Conservation (phyloP, 2,113 vertebrate genomes). For the Abramis brama region DNA sequence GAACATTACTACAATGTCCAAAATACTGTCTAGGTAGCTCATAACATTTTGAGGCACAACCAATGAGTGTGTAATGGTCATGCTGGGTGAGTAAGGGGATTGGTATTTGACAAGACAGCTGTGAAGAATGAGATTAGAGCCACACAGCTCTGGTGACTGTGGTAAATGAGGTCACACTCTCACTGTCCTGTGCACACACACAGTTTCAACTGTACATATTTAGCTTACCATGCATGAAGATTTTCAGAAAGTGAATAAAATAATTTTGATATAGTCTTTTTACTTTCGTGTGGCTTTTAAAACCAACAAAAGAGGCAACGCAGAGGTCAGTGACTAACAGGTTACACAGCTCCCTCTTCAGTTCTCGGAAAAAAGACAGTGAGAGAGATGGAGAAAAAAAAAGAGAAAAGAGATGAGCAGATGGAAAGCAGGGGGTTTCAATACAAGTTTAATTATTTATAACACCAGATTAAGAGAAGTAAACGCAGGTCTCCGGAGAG, state of each 20-base stretch:
- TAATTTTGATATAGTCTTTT: neutral
- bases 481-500: constrained; percentile 73
- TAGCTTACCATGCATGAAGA: neutral
- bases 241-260: neutral
- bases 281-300: neutral
- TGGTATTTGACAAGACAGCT: constrained; percentile 52
- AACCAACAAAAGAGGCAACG: neutral
- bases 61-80: constrained; percentile 39
- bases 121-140: constrained; percentile 65
- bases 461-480: constrained; percentile 76
- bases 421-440: constrained; percentile 49
- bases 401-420: neutral
- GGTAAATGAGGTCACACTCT: constrained; percentile 54
- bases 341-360: constrained; percentile 8
- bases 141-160: constrained; percentile 55
- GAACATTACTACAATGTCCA: neutral
- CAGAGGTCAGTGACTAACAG: constrained; percentile 24
- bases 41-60: neutral
- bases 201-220: constrained; percentile 27
- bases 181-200: constrained; percentile 43
- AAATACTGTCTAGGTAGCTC: constrained; percentile 13
- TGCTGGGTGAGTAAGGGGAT: constrained; percentile 55
- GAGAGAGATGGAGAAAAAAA: neutral
- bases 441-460: constrained; percentile 76
- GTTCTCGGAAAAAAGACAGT: neutral